Base-by-base conservation (phyloP, 2,888 invertebrate genomes). In the Allolobophora icterica region DNA sequence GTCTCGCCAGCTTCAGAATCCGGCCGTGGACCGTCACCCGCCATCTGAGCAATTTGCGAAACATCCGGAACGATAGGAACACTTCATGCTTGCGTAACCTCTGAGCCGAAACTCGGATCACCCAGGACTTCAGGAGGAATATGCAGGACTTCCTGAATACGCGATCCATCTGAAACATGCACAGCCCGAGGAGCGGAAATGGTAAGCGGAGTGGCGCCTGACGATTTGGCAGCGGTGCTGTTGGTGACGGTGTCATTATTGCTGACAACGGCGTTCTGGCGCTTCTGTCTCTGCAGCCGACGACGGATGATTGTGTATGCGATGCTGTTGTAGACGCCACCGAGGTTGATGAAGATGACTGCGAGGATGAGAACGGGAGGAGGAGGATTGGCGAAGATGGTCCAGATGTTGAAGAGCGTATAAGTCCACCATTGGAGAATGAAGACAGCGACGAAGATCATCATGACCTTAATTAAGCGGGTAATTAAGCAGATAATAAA, bases 401-500 rank as follows among this genome's bases (percentile, higher is more conserved):
- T 34, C 91, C 90, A 91, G 21, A 90, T 40, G n/a, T 58, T 89
- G 89, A 58, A 92, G 34, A 90, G 90, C 34, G 90, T 71, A 8
- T 84, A 89, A 24, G 92, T 34, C 90, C 89, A 91, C 90, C 90
- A 92, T 91, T 92, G 92, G 35, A 90, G 33, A 19, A 92, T 38
- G 90, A 91, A 92, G 40, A 90, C 91, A 13, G 89, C 91, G 35
- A 92, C 91, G 35, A 92, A 92, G n/a, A 92, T 33, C 91, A 91
- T 52, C 92, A 92, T 92, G 17, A 91, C 52, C 89, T 71, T 71
- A 52, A 52, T 21, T 24, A 52, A 52, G 52, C 11, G 8, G 52
- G 24, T 42, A 15, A 42, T 42, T 42, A 17, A 11, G 42, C 5
- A 40, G 40, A 40, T 5, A 13, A 5, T 40, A n/a, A n/a, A n/a